These are phyloP conservation scores for Pipistrellus pygmaeus DNA, from an alignment of 2,797 vertebrate species.

Conservation along the genomic window DNA sequence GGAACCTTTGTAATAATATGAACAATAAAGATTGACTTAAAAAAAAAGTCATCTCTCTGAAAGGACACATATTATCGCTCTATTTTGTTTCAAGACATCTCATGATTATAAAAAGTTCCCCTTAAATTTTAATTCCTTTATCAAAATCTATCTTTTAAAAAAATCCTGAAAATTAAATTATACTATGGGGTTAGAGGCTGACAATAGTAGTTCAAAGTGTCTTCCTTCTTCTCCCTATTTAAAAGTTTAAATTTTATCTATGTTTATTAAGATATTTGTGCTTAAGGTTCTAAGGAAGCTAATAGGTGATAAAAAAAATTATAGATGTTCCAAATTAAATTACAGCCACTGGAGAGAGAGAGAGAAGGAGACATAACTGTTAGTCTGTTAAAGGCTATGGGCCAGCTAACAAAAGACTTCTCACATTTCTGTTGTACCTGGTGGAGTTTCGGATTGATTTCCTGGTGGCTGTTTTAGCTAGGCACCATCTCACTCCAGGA, in stretches of 20 bases:
- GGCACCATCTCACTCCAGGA: neutral
- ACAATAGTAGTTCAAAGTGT: neutral
- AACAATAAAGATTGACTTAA: too few relatives aligned
- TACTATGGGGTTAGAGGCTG: neutral
- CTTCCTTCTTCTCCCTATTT: neutral
- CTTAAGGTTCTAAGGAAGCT: neutral
- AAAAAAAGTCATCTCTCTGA: slow-evolving; percentile 13
- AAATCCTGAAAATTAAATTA: slow-evolving; percentile 37
- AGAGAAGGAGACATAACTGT: neutral
- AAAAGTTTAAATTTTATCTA: neutral
- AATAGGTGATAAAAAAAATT: neutral
- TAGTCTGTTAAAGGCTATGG: neutral
- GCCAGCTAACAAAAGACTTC: neutral
- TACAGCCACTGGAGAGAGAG: neutral
- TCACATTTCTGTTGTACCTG: neutral
- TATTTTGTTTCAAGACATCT: neutral
- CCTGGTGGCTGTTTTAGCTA: neutral
- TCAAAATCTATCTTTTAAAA: neutral
- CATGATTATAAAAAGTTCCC: neutral
- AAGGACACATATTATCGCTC: neutral
- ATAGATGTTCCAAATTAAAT: neutral
- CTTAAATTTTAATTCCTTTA: neutral
- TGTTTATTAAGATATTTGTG: slow-evolving; percentile 5
- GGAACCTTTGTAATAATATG: too few relatives aligned
- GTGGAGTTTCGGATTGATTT: neutral